A percentile compares a stretch with the other conserved stretches of the same genome.
Conservation (phyloP, 2,797 vertebrate genomes). For the Sebastes variabilis region DNA sequence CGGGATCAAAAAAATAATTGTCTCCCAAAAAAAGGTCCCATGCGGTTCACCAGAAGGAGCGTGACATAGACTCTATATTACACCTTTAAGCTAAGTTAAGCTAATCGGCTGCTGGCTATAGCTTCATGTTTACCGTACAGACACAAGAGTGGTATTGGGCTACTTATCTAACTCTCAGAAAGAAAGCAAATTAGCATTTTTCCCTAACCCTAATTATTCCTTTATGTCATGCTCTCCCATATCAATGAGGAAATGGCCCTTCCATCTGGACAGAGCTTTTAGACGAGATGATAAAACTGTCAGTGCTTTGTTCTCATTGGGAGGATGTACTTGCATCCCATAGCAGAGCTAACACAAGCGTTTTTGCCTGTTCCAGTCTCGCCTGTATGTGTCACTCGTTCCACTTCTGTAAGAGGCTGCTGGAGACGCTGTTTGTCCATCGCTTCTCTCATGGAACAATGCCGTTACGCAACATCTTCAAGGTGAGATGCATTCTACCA, state of each 20-base stretch:
- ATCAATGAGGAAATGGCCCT: neutral
- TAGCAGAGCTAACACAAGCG: neutral
- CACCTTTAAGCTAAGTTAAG: neutral
- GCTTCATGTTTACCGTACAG: neutral
- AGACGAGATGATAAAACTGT: neutral
- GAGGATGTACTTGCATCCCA: neutral
- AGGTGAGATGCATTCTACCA: constrained; percentile 76
- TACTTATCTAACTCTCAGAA: neutral
- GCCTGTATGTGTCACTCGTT: constrained; percentile 95
- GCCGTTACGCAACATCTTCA: constrained; percentile 95
- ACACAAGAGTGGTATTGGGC: neutral
- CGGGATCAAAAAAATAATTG: too few species aligned
- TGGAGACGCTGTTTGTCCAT: constrained; percentile 95
- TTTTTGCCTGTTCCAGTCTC: constrained; percentile 78
- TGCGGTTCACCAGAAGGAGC: too few species aligned
- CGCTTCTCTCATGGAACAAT: constrained; percentile 96
- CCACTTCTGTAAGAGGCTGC: constrained; percentile 93
- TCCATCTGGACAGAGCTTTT: neutral
- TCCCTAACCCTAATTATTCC: neutral
- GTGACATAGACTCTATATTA: too few species aligned
- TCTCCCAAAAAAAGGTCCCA: too few species aligned
- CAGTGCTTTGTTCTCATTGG: neutral
- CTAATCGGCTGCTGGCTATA: neutral
- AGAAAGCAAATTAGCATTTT: neutral
- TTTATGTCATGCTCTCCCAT: neutral